phyloP scores from a whole-genome alignment of 92 coral and sea anemone genomes.

The Zoanthus sansibaricus region DNA sequence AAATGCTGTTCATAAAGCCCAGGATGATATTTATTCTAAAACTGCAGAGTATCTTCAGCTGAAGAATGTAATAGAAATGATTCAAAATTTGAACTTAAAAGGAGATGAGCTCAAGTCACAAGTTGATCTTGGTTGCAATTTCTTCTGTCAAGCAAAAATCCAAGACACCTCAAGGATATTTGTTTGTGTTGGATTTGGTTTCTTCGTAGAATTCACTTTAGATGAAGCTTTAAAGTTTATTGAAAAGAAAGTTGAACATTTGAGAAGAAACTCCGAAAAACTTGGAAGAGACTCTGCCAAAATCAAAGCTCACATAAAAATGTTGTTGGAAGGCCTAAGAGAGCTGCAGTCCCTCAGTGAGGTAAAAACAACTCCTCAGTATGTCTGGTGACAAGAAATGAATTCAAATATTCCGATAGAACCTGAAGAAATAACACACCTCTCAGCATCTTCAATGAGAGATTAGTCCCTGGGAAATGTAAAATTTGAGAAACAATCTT shows the following conservation, averaged over 20 bases:
- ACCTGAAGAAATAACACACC: no score
- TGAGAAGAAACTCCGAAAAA: slow-evolving; percentile 70
- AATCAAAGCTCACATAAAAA: slow-evolving; percentile 91
- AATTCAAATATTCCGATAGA: background rate
- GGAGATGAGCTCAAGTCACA: slow-evolving; percentile 83
- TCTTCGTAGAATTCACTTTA: slow-evolving; percentile 93
- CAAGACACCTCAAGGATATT: slow-evolving; percentile 87
- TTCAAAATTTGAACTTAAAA: slow-evolving; percentile 61
- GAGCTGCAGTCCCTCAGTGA: slow-evolving; percentile 74
- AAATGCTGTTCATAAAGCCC: slow-evolving; percentile 74
- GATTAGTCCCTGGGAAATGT: no score
- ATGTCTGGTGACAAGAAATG: slow-evolving; percentile 30
- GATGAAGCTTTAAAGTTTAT: slow-evolving; percentile 88
- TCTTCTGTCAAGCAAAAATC: slow-evolving; percentile 91
- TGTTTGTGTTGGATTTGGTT: slow-evolving; percentile 96
- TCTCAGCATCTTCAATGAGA: no score
- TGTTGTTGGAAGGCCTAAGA: slow-evolving; percentile 86
- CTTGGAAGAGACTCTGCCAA: slow-evolving; percentile 86
- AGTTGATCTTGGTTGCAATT: slow-evolving; percentile 95
- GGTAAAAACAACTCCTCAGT: background rate
- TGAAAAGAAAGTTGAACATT: slow-evolving; percentile 79
- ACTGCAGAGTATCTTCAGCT: slow-evolving; percentile 86
- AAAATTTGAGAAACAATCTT: no score
- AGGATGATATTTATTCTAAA: slow-evolving; percentile 77
- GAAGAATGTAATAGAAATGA: slow-evolving; percentile 76